Evolutionary conservation across 2,888 invertebrate species (phyloP), one percentile per base, ranked within the genome.

Genomic region (Eilema caniola): DNA sequence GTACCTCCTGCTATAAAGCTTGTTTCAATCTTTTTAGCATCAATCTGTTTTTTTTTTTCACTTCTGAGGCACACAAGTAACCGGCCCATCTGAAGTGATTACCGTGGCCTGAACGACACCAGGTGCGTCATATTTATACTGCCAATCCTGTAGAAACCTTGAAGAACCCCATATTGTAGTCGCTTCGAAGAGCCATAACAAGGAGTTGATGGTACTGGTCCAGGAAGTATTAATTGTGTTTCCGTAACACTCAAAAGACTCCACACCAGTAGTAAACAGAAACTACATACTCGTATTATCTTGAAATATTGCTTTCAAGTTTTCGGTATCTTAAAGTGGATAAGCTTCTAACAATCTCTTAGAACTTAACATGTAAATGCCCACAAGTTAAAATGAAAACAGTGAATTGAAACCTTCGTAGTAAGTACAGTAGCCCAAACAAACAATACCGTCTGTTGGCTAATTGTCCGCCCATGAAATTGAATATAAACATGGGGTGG

Each of bases 401-500:
- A 31, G 41, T 62, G 23, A 62, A 25, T 63, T 24, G 63, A 25
- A 59, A 28, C 59, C 53, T 53, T 53, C n/a, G 53, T n/a, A n/a
- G 24, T 61, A 60, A 12, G 23, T 62, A 33, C 31, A 62, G 23
- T 57, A 73, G 71, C 73, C 76, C 75, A 78, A 84, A 85, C 84
- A 85, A 87, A 90, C 86, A 86, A 73, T 71, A 67, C 74, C 71
- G 72, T 83, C 78, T 83, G 83, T 87, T 86, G 80, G 83, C 83
- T 87, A 88, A 89, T 90, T 89, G 87, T 85, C 75, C 81, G 80
- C 76, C 82, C 85, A 80, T 87, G 87, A 87, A 86, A 90, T 82
- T 85, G 77, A 85, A 87, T 83, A 80, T 77, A 83, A 83, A 85
- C 83, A 84, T 64, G 31, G n/a, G 70, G 47, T 65, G 73, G 72